phyloP scores from a whole-genome alignment of 2,888 invertebrate species.

The Nemurella pictetii region DNA sequence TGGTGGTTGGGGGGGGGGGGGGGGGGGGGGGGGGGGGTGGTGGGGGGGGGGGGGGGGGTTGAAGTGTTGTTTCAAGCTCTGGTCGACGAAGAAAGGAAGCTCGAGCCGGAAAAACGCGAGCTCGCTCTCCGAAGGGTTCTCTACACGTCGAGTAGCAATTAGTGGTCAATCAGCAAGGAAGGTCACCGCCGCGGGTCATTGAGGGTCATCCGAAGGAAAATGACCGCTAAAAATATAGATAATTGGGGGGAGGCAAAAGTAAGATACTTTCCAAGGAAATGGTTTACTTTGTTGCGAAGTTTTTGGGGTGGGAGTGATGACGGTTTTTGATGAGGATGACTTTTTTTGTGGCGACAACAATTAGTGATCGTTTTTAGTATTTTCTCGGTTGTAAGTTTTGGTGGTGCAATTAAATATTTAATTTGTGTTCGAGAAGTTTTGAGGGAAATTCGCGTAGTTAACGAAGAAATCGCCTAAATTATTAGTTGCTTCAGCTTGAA shows the following conservation, averaged over 20 bases:
- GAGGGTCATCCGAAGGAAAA: constrained; percentile 16
- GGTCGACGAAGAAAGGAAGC: not conserved
- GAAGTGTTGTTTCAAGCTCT: not conserved
- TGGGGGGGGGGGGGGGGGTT: too few relatives aligned
- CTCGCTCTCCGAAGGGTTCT: constrained; percentile 1
- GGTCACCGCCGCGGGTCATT: constrained; percentile 14
- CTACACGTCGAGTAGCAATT: constrained; percentile 40
- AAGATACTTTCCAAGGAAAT: not conserved
- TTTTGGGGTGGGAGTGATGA: constrained; percentile 28
- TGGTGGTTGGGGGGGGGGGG: too few relatives aligned
- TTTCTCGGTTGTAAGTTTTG: not conserved
- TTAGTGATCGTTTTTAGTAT: constrained; percentile 8
- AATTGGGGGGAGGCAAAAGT: not conserved
- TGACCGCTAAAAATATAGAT: constrained; percentile 28
- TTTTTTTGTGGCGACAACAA: not conserved
- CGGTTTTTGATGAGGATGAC: not conserved
- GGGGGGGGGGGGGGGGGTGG: too few relatives aligned
- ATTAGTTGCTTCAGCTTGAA: constrained; percentile 6
- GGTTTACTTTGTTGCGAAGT: constrained; percentile 31
- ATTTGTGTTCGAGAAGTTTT: not conserved
- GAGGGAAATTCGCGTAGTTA: not conserved
- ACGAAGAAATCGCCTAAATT: not conserved
- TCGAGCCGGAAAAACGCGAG: not conserved
- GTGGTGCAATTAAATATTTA: not conserved
- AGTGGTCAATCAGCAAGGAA: constrained; percentile 41